Base-by-base conservation (phyloP, 2,888 invertebrate species). In the Pyrgus malvae region DNA sequence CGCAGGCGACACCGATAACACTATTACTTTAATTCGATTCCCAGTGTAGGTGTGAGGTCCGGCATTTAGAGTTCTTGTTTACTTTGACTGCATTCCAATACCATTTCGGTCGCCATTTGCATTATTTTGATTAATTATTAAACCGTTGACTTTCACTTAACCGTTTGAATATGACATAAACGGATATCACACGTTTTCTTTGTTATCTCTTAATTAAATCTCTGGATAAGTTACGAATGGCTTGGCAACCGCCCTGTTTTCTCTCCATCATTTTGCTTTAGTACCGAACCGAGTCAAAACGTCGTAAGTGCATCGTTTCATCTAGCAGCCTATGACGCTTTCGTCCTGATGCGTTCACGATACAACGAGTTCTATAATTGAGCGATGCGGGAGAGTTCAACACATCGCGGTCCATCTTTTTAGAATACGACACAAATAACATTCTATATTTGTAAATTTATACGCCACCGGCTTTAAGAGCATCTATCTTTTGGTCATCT, bases 401-500 rank as follows among this genome's bases (percentile, higher is more conserved):
- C 85, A 86, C 86, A 89, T 86, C 86, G 83, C 85, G 79, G 87
- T 87, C 83, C 87, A 90, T 89, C 89, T 89, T 90, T 90, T 89
- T 90, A 89, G 89, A 89, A 88, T 86, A 86, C 85, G 83, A 89
- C 89, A 88, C 87, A 88, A 90, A 90, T 90, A 90, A 88, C 88
- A 80, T 88, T 89, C 89, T 90, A 90, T 87, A 87, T 89, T 89
- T 84, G 88, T 77, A 84, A 81, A 84, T 87, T 83, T 85, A 85
- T 84, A 86, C 83, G 74, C 83, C 80, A 78, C 77, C 74, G 76
- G 78, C 78, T 80, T 76, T 70, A 76, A 80, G 75, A 80, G 80
- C 74, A 68, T 70, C 77, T 78, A 79, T 75, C 68, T 68, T n/a
- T 70, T 68, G 63, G 62, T 61, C 60, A 62, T 59, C 60, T 58